Evolutionary conservation across 1,140 invertebrate genomes (phyloP).

Genomic region (Belonocnema kinseyi): DNA sequence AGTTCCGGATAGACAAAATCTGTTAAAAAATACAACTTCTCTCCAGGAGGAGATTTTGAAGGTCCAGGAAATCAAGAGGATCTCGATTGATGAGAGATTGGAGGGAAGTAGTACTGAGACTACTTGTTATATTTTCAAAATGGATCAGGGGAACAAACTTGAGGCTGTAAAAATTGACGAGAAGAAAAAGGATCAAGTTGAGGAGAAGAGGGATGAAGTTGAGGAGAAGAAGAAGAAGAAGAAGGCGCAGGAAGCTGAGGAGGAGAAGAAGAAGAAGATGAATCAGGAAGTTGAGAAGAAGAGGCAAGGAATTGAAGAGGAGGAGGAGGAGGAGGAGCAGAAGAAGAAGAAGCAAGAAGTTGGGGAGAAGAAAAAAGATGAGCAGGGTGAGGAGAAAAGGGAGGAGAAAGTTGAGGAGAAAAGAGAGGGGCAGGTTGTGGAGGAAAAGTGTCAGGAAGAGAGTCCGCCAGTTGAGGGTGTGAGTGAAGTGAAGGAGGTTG

Average conservation of each 20-base stretch:
- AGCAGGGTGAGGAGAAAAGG: neutral
- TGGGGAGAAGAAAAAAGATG: neutral
- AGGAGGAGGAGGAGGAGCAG: neutral
- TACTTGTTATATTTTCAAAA: neutral
- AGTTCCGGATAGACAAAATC: slow-evolving; percentile 23
- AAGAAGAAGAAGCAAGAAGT: neutral
- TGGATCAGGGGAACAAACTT: neutral
- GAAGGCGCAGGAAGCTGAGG: neutral
- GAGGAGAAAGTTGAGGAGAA: neutral
- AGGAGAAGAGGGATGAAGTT: neutral
- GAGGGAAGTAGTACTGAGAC: neutral
- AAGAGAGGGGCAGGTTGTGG: neutral
- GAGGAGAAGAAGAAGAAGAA: slow-evolving; percentile 16
- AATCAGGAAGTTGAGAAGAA: slow-evolving; percentile 1
- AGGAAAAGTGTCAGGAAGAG: neutral
- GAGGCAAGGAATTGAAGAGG: neutral
- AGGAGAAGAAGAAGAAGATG: neutral
- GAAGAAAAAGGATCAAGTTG: neutral
- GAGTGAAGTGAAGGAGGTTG: slow-evolving; percentile 33
- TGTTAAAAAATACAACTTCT: neutral
- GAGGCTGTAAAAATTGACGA: neutral
- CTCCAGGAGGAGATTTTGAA: neutral
- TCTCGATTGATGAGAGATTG: neutral
- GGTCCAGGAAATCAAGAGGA: neutral
- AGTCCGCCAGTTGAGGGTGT: neutral